Percentiles rank a stretch among this genome's conserved stretches.
Evolutionary conservation across 2,797 vertebrate species (phyloP).

Genomic region (Rhyacichthys aspro): DNA sequence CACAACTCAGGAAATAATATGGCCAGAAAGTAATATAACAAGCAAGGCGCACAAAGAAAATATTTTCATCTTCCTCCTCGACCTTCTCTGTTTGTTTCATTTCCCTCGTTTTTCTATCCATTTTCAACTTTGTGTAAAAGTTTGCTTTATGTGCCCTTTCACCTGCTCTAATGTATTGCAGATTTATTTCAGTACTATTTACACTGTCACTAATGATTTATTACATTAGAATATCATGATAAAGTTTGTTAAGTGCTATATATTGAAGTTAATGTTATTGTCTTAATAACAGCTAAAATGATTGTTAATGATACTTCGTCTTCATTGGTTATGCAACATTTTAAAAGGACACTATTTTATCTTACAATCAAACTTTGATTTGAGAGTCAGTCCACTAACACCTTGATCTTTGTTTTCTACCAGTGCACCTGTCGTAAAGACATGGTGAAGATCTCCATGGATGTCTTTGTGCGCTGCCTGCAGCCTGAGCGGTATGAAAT

Average conservation of each 20-base stretch:
- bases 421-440: slow-evolving; percentile 93
- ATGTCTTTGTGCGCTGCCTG: slow-evolving; percentile 94
- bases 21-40: slow-evolving; percentile 64
- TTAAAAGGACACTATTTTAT: not conserved
- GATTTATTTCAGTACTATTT: slow-evolving; percentile 12
- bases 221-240: no score
- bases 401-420: not conserved
- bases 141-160: slow-evolving; percentile 23
- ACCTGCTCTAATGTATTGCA: not conserved
- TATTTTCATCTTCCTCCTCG: slow-evolving; percentile 43
- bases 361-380: not conserved
- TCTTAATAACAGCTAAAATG: no score
- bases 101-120: slow-evolving; percentile 16
- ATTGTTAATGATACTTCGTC: no score
- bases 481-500: slow-evolving; percentile 93
- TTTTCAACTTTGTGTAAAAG: slow-evolving; percentile 5
- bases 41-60: slow-evolving; percentile 60
- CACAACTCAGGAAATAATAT: slow-evolving; percentile 71
- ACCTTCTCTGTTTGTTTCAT: slow-evolving; percentile 30
- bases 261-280: no score
- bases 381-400: not conserved
- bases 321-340: no score
- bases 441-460: slow-evolving; percentile 99
- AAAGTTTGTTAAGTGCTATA: no score
- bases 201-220: no score